Conservation (phyloP, 2,113 vertebrate species). For the Tinamus guttatus region DNA sequence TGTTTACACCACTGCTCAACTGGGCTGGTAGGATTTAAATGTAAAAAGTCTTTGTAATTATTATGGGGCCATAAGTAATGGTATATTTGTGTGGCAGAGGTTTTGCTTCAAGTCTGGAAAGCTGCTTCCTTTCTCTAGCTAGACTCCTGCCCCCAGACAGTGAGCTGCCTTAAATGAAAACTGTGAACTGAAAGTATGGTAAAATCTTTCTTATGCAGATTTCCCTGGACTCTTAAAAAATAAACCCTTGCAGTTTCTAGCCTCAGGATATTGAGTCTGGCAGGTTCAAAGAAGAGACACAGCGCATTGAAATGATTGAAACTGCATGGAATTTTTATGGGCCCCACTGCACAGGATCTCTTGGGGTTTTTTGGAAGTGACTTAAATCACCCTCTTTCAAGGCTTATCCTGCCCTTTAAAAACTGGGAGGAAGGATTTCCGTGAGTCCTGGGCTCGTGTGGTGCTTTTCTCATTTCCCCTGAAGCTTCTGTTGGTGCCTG, state of each 20-base stretch:
- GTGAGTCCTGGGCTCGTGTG: not conserved
- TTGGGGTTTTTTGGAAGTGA: not conserved
- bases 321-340: not conserved
- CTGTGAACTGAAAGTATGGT: not conserved
- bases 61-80: not conserved
- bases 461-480: not conserved
- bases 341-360: not conserved
- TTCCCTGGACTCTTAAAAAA: not conserved
- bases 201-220: not conserved
- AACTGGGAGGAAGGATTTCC: not conserved
- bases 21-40: not conserved
- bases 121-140: not conserved
- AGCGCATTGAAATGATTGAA: not conserved
- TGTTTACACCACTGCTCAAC: not conserved
- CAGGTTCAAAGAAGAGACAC: not conserved
- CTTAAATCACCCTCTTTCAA: not conserved
- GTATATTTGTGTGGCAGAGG: not conserved
- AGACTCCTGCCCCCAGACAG: not conserved
- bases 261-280: not conserved
- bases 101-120: not conserved
- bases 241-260: not conserved
- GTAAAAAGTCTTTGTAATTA: not conserved
- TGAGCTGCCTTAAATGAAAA: not conserved
- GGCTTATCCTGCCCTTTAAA: not conserved
- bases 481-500: not conserved